These are phyloP conservation scores for Dysidea cf. avara DNA, from an alignment of 37 sponge, comb jelly and placozoan species.

Conservation along the genomic window DNA sequence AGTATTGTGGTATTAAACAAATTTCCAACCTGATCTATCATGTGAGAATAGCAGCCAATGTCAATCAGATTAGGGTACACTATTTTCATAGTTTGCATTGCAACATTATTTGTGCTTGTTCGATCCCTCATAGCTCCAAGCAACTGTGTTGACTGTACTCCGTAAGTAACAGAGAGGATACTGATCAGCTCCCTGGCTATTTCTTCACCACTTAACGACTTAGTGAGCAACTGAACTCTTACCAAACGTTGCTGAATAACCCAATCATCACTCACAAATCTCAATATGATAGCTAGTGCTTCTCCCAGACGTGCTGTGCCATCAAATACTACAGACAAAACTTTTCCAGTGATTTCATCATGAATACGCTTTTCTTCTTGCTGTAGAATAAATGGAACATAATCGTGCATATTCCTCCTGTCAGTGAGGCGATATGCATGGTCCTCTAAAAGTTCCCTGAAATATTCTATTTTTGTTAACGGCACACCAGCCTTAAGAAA, in stretches of 20 bases:
- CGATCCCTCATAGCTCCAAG: conserved; percentile 24
- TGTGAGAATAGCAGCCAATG: conserved; percentile 8
- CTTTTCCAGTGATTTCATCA: neutral
- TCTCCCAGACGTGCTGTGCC: conserved; percentile 45
- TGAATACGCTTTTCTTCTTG: conserved; percentile 14
- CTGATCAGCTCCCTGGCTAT: conserved; percentile 10
- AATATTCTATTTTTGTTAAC: conserved; percentile 17
- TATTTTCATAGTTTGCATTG: conserved; percentile 13
- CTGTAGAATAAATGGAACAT: conserved; percentile 32
- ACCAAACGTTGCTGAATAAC: conserved; percentile 15
- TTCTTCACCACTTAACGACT: conserved; percentile 21
- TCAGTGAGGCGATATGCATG: conserved; percentile 26
- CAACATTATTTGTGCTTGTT: conserved; percentile 11
- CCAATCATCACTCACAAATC: conserved; percentile 2
- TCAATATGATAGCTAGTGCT: conserved; percentile 21
- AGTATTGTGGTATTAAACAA: too few relatives aligned
- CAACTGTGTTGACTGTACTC: neutral
- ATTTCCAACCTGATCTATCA: too few relatives aligned
- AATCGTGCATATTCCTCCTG: conserved; percentile 1
- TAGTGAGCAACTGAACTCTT: neutral
- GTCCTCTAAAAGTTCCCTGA: conserved; percentile 37
- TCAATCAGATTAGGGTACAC: conserved; percentile 15
- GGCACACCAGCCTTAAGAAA: conserved; percentile 44
- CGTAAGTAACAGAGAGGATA: neutral
- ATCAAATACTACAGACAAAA: conserved; percentile 26